These are phyloP conservation scores for Scaptomyza parva DNA, from an alignment of 2,888 invertebrate species.

Conservation along the genomic window DNA sequence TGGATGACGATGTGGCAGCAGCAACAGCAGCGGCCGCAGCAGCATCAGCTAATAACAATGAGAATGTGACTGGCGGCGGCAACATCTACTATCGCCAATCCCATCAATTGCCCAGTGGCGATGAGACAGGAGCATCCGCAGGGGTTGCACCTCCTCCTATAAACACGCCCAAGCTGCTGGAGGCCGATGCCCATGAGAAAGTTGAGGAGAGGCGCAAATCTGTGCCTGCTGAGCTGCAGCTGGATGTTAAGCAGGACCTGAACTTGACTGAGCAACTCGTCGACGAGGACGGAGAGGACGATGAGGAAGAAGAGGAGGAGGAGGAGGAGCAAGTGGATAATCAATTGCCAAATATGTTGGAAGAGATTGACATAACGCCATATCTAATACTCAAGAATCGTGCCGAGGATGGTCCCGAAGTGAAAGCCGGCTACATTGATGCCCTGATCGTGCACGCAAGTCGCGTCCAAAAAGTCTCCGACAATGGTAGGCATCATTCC, in stretches of 20 bases:
- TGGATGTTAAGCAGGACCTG: constrained; percentile 34
- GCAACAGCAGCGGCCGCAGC: not conserved
- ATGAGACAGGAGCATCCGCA: constrained; percentile 28
- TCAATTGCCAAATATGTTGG: constrained; percentile 87
- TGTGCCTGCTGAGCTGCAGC: constrained; percentile 1
- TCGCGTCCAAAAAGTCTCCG: constrained; percentile 91
- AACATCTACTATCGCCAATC: constrained; percentile 68
- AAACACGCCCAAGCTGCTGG: constrained; percentile 49
- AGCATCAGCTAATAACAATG: constrained; percentile 39
- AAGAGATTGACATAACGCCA: constrained; percentile 92
- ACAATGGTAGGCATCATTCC: constrained; percentile 82
- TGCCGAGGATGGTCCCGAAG: constrained; percentile 95
- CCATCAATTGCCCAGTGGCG: constrained; percentile 70
- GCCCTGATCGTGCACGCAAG: constrained; percentile 98
- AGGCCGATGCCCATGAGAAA: constrained; percentile 1
- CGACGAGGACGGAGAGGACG: not conserved
- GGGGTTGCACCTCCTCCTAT: constrained; percentile 51
- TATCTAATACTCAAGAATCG: constrained; percentile 92
- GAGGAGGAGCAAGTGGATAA: constrained; percentile 59
- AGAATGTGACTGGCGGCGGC: constrained; percentile 43
- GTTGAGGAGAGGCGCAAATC: not conserved
- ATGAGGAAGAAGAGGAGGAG: constrained; percentile 30
- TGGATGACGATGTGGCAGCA: constrained; percentile 3
- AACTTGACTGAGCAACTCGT: not conserved
- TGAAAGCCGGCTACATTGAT: constrained; percentile 96